Evolutionary conservation across 2,888 invertebrate genomes (phyloP).

Genomic region (Suillia variegata): DNA sequence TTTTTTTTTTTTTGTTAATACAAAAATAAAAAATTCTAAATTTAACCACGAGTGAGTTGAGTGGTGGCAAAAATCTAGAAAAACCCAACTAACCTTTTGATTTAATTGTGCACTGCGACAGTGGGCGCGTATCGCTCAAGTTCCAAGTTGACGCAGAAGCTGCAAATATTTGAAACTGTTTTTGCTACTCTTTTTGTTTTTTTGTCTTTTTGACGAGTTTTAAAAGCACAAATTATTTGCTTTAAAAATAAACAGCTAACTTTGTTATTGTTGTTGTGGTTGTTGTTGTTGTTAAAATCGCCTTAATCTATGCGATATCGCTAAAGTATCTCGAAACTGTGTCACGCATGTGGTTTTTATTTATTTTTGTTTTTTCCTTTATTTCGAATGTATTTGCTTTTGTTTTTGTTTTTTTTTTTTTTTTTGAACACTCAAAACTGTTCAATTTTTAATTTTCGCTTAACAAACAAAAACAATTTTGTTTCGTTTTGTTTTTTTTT

Average conservation of each 20-base stretch:
- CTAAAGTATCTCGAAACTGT: neutral
- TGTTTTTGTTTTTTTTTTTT: slow-evolving; percentile 10
- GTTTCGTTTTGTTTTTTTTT: slow-evolving; percentile 3
- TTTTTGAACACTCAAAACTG: too few relatives aligned
- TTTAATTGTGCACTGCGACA: too few relatives aligned
- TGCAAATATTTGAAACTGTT: neutral
- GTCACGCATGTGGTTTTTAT: slow-evolving; percentile 9
- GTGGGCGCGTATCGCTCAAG: too few relatives aligned
- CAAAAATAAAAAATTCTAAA: too few relatives aligned
- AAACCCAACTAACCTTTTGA: too few relatives aligned
- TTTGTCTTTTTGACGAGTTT: neutral
- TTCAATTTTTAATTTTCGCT: slow-evolving; percentile 8
- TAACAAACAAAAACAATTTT: slow-evolving; percentile 13
- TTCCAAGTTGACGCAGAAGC: too few relatives aligned
- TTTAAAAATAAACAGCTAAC: too few relatives aligned
- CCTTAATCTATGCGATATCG: neutral
- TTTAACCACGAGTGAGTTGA: too few relatives aligned
- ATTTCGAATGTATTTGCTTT: too few relatives aligned
- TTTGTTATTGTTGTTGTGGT: neutral
- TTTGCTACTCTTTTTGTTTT: neutral
- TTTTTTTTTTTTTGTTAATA: too few relatives aligned
- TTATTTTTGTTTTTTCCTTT: slow-evolving; percentile 12
- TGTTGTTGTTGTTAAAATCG: neutral
- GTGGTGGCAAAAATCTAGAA: too few relatives aligned
- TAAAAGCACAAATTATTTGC: neutral